Conservation (phyloP, 2,888 invertebrate species). For the Empis stercorea region DNA sequence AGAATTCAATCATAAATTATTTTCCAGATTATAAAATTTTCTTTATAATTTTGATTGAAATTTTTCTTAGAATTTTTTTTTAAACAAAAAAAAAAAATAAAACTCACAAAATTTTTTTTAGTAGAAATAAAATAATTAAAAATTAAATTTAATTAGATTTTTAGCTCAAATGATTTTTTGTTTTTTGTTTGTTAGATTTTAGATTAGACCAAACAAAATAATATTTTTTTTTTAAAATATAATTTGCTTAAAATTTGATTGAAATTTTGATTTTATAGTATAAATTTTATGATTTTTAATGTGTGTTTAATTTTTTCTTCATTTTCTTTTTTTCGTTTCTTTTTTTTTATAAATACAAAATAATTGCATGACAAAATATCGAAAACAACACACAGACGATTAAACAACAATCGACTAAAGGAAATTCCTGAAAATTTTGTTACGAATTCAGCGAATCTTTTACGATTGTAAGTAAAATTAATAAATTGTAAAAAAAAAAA, state of each 20-base stretch:
- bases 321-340: neutral
- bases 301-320: neutral
- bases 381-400: constrained; percentile 52
- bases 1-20: neutral
- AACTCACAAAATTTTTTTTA: neutral
- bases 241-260: too few relatives aligned
- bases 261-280: too few relatives aligned
- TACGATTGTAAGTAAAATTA: constrained; percentile 72
- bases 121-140: too few relatives aligned
- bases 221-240: too few relatives aligned
- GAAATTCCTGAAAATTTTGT: constrained; percentile 76
- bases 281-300: too few relatives aligned
- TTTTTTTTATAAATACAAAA: too few relatives aligned
- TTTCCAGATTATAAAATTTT: neutral
- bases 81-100: neutral
- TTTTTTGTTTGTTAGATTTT: neutral
- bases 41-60: constrained; percentile 24
- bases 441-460: constrained; percentile 67
- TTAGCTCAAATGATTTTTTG: neutral
- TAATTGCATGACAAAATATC: constrained; percentile 19
- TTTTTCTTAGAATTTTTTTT: constrained; percentile 8
- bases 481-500: too few relatives aligned
- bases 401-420: constrained; percentile 76
- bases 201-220: too few relatives aligned
- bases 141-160: neutral